Conservation (phyloP, 2,888 invertebrate species). For the Apodemia mormo region DNA sequence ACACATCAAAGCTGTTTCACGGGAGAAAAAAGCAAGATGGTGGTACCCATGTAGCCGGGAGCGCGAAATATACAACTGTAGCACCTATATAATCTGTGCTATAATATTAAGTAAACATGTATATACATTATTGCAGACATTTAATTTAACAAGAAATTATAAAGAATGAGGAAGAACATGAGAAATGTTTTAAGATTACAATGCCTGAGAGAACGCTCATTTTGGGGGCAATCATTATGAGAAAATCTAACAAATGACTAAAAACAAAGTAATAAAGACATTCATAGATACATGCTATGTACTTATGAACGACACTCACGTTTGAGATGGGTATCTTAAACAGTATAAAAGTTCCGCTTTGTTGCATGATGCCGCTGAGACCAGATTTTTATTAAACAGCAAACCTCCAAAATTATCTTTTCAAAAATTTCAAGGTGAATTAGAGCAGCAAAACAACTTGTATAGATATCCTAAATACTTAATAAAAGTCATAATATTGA, state of each 20-base stretch:
- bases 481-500: too few species aligned
- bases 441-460: background rate
- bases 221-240: constrained; percentile 81
- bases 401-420: constrained; percentile 44
- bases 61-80: too few species aligned
- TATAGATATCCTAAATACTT: too few species aligned
- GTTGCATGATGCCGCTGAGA: constrained; percentile 70
- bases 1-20: too few species aligned
- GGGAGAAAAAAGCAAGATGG: too few species aligned
- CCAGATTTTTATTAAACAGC: constrained; percentile 58
- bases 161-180: constrained; percentile 36
- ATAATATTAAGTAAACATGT: too few species aligned
- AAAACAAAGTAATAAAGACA: constrained; percentile 79
- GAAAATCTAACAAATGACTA: constrained; percentile 81
- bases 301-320: constrained; percentile 79
- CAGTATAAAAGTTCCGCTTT: constrained; percentile 78
- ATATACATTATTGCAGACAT: too few species aligned
- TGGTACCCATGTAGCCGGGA: too few species aligned
- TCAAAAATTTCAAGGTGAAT: background rate
- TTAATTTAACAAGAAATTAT: constrained; percentile 25
- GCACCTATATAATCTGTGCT: too few species aligned
- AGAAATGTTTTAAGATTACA: constrained; percentile 70
- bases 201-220: constrained; percentile 78
- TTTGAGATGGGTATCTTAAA: constrained; percentile 76
- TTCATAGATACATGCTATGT: constrained; percentile 78